Percentiles rank a stretch among this genome's conserved stretches.
Conservation (phyloP, 2,797 vertebrate genomes). For the Ataeniobius toweri region DNA sequence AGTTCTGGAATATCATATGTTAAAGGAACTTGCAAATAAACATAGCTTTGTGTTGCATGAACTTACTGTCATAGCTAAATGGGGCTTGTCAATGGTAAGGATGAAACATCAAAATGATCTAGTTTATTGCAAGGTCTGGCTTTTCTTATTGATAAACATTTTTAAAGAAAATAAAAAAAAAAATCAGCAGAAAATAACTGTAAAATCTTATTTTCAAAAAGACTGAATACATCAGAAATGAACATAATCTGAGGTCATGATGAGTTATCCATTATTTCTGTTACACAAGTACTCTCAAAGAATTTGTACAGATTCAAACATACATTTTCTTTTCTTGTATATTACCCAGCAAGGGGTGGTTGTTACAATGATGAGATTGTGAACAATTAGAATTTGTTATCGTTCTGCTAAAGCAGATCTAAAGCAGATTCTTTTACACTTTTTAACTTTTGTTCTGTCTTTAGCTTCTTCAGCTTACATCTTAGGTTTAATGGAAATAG, state of each 20-base stretch:
- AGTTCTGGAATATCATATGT: constrained; percentile 3
- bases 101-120: neutral
- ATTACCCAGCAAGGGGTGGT: neutral
- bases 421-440: neutral
- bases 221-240: neutral
- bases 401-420: too few relatives aligned
- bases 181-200: neutral
- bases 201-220: neutral
- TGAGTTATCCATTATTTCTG: constrained; percentile 35
- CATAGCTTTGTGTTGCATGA: neutral
- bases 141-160: neutral
- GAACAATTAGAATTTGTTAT: neutral
- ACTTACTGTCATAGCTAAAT: constrained; percentile 16
- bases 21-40: neutral
- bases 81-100: neutral
- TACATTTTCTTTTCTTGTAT: constrained; percentile 3
- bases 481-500: neutral
- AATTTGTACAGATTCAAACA: constrained; percentile 13
- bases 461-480: neutral
- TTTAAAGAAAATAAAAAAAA: neutral
- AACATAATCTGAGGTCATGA: constrained; percentile 15
- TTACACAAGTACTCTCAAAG: neutral
- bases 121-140: neutral
- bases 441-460: neutral
- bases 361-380: too few relatives aligned